Conservation (phyloP, 2,113 vertebrate species). For the Microtus richardsoni region DNA sequence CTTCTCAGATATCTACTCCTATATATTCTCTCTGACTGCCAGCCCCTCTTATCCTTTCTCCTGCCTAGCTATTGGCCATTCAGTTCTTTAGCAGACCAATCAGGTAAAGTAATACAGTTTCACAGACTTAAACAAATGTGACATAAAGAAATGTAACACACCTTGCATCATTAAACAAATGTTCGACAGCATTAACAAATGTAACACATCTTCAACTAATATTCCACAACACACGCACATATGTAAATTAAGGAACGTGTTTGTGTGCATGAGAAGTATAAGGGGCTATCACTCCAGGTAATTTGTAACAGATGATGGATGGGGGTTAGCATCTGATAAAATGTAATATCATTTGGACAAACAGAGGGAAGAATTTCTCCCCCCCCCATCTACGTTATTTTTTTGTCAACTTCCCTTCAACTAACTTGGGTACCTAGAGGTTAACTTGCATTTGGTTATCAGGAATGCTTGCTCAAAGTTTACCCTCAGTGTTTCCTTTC, state of each 20-base stretch:
- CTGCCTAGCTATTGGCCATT: background rate
- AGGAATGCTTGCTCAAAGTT: background rate
- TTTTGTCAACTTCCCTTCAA: slow-evolving; percentile 14
- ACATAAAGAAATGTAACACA: background rate
- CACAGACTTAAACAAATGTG: background rate
- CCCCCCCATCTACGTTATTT: fast-evolving
- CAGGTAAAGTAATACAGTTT: background rate
- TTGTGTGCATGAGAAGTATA: background rate
- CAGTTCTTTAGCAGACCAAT: background rate
- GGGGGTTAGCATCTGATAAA: background rate
- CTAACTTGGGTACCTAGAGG: background rate
- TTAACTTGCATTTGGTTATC: background rate
- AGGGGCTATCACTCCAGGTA: background rate
- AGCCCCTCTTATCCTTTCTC: background rate
- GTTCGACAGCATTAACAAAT: background rate
- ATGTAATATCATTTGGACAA: background rate
- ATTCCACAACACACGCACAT: background rate
- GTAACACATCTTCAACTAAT: background rate
- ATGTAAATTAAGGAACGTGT: background rate
- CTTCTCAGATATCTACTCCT: background rate
- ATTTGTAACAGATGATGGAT: background rate
- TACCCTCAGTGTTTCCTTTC: background rate
- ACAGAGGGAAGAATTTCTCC: background rate
- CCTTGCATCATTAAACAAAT: background rate
- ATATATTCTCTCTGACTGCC: background rate